A percentile compares a stretch with the other conserved stretches of the same genome.
phyloP scores from a whole-genome alignment of 1,140 invertebrate species.

The Camponotus pennsylvanicus region DNA sequence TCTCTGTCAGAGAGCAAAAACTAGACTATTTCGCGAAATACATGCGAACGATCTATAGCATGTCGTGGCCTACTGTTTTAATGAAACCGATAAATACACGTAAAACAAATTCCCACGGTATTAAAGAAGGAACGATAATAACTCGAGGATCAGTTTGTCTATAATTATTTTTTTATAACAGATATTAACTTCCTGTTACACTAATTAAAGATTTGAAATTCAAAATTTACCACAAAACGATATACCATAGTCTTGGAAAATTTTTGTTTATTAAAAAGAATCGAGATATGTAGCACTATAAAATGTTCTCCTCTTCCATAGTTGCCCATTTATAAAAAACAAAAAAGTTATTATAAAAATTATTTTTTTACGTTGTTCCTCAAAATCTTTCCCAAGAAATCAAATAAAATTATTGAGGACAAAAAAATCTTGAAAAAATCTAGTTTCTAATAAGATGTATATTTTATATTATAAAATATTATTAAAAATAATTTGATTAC shows the following conservation, averaged over 20 bases:
- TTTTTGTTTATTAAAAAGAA: background rate
- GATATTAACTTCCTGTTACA: constrained; percentile 27
- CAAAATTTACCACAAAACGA: background rate
- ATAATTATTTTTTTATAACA: background rate
- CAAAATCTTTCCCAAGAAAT: background rate
- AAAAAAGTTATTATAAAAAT: background rate
- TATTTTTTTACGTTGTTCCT: background rate
- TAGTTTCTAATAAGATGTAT: background rate
- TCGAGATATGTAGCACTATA: background rate
- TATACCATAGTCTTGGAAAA: background rate
- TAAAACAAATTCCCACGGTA: constrained; percentile 71
- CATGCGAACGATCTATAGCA: constrained; percentile 22
- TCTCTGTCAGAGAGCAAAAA: constrained; percentile 19
- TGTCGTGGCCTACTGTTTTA: constrained; percentile 61
- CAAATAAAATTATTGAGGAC: background rate
- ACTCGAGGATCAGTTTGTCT: constrained; percentile 9
- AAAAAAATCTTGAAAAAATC: background rate
- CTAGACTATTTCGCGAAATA: constrained; percentile 28
- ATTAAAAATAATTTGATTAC: background rate
- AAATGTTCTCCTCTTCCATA: background rate
- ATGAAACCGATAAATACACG: constrained; percentile 77
- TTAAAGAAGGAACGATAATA: constrained; percentile 46
- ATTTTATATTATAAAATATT: constrained; percentile 13
- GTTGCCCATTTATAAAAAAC: background rate
- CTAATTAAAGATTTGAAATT: constrained; percentile 5